Conservation (phyloP, 2,797 vertebrate genomes). For the Intellagama lesueurii region DNA sequence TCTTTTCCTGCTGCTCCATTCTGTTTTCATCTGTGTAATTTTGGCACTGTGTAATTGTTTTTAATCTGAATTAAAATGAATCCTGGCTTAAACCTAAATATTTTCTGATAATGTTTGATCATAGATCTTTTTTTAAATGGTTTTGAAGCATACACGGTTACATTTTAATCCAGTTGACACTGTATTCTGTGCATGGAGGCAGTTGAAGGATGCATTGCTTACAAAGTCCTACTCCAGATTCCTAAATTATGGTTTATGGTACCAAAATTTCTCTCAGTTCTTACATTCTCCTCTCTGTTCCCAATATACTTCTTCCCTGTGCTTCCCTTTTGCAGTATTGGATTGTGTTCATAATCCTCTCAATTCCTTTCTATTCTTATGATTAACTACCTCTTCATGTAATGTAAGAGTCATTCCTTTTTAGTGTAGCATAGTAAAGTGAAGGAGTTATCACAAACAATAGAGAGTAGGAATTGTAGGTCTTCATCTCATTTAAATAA, state of each 20-base stretch:
- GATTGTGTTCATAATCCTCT: background rate
- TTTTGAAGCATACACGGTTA: background rate
- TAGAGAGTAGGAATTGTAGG: conserved; percentile 34
- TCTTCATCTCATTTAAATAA: background rate
- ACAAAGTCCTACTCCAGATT: background rate
- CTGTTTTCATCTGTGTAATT: background rate
- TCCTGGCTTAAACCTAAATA: background rate
- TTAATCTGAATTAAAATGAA: background rate
- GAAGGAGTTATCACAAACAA: conserved; percentile 9
- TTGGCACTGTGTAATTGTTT: background rate
- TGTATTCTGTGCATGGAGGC: background rate
- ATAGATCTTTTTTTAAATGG: background rate
- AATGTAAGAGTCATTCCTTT: conserved; percentile 24
- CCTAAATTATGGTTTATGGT: background rate
- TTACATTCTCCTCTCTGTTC: background rate
- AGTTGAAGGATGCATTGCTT: background rate
- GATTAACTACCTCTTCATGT: background rate
- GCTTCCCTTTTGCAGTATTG: background rate
- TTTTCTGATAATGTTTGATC: background rate
- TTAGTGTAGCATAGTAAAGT: conserved; percentile 3
- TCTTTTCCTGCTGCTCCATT: background rate
- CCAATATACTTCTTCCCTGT: background rate
- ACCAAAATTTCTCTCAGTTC: background rate
- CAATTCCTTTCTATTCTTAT: background rate
- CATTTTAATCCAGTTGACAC: background rate